These are phyloP conservation scores for Ciona savignyi DNA, from an alignment of 23 tunicate species.

Conservation along the genomic window DNA sequence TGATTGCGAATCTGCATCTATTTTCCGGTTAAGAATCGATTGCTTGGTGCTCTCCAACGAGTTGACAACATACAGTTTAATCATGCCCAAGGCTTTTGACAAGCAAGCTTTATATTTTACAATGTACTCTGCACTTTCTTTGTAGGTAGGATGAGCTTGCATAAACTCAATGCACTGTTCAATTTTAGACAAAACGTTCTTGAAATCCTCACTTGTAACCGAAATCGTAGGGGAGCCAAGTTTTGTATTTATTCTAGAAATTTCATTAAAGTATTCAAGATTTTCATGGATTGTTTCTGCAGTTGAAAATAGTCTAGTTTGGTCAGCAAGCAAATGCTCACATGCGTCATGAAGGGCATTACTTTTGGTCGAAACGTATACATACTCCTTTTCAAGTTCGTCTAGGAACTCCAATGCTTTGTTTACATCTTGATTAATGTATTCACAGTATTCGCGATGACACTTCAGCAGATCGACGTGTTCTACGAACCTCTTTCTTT, in stretches of 20 bases:
- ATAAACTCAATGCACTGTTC: conserved; percentile 93
- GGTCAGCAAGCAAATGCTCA: conserved; percentile 89
- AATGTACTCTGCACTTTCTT: conserved; percentile 61
- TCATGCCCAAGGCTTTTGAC: conserved; percentile 69
- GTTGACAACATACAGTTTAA: conserved; percentile 59
- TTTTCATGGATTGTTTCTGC: conserved; percentile 88
- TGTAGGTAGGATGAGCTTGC: conserved; percentile 62
- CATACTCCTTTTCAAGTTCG: conserved; percentile 81
- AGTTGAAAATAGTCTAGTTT: conserved; percentile 61
- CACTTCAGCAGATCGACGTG: conserved; percentile 40
- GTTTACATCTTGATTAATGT: conserved; percentile 58
- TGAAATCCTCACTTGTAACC: conserved; percentile 89
- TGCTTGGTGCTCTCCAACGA: conserved; percentile 72
- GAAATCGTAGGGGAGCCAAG: conserved; percentile 58
- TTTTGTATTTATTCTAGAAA: conserved; percentile 55
- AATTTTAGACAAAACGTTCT: conserved; percentile 48
- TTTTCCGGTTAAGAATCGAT: conserved; percentile 57
- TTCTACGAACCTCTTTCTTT: conserved; percentile 47
- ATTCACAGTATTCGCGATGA: conserved; percentile 41
- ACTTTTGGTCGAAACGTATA: conserved; percentile 89
- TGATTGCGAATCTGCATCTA: not conserved
- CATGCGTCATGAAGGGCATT: conserved; percentile 98
- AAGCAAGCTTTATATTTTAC: conserved; percentile 60
- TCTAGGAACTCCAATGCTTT: conserved; percentile 53
- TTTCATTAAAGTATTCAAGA: conserved; percentile 73